Base-by-base conservation (phyloP, 2,797 vertebrate genomes). In the Cetoscarus ocellatus region DNA sequence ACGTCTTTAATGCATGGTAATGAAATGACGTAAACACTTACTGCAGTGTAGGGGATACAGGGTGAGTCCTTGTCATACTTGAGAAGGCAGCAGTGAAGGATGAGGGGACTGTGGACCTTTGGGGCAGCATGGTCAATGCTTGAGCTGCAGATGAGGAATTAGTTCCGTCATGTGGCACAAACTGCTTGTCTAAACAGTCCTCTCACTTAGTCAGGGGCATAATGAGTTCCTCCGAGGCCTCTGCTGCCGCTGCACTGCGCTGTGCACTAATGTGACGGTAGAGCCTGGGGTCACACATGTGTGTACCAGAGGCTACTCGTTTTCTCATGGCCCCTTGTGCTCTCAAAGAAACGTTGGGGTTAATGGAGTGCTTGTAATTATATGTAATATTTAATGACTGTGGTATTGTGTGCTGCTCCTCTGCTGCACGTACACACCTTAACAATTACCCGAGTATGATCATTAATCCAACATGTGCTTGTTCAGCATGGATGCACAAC, bases 141-240 rank as follows among this genome's bases (percentile, higher is more conserved):
- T 78, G 56, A 85, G 75, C 56, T 76, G 71, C 58, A 54, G 70
- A 77, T 68, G 76, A 81, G 75, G 70, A 79, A 86, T 89, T 50
- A 75, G 63, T 45, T 18, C 76, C 78, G 88, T 90, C 83, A 86
- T 79, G 74, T 78, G 61, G 75, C 75, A 76, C 79, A 82, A 77
- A 86, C 83, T 82, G 73, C 84, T 79, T 82, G 82, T 90, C 86
- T 85, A 84, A 92, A 90, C 73, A 82, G 80, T 77, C 61, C 17
- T 19, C 65, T 73, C 53, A 67, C 72, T 51, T 63, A 67, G 63
- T 81, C 62, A 44, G 72, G 55, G 56, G 39, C 54, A 70, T 88
- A 90, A 90, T 85, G 82, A 89, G 69, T 40, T 83, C 82, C 87
- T 67, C 62, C 15, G 82, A 79, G 84, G 71, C 70, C 56, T 55